Conservation (phyloP, 2,888 invertebrate genomes). For the Scotopteryx bipunctaria region DNA sequence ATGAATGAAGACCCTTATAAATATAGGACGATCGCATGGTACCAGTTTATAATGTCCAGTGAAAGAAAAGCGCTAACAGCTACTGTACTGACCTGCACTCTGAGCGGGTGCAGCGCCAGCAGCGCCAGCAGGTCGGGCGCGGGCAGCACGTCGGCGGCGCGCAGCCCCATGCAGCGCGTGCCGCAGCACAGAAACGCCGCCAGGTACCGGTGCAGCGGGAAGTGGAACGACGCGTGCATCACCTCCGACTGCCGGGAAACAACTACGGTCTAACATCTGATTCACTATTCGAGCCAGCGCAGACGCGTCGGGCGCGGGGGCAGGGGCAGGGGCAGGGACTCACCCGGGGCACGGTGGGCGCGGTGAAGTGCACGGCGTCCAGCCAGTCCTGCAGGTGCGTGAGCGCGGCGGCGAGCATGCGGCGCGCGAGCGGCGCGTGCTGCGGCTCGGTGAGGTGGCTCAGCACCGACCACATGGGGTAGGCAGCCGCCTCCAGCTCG, state of each 20-base stretch:
- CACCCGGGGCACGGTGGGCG: constrained; percentile 81
- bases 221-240: constrained; percentile 96
- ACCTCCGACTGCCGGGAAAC: constrained; percentile 83
- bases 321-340: too few species aligned
- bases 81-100: constrained; percentile 96
- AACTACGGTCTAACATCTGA: not conserved
- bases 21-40: too few species aligned
- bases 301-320: constrained; percentile 77
- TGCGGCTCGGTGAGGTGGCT: constrained; percentile 91
- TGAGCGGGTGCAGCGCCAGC: constrained; percentile 94
- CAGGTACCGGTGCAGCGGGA: constrained; percentile 97
- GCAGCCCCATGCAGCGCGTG: constrained; percentile 90
- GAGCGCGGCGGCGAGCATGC: constrained; percentile 90
- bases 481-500: constrained; percentile 97
- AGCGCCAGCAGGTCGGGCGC: constrained; percentile 89
- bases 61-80: too few species aligned
- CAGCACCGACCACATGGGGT: constrained; percentile 98
- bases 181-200: constrained; percentile 87
- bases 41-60: too few species aligned
- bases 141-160: constrained; percentile 91
- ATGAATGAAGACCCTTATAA: too few species aligned
- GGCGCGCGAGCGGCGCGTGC: constrained; percentile 89
- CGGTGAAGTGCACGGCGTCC: constrained; percentile 89
- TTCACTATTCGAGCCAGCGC: constrained; percentile 65
- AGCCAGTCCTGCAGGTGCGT: constrained; percentile 94